These are phyloP conservation scores for Tokudaia muenninki DNA, from an alignment of 2,797 vertebrate genomes.

Conservation along the genomic window DNA sequence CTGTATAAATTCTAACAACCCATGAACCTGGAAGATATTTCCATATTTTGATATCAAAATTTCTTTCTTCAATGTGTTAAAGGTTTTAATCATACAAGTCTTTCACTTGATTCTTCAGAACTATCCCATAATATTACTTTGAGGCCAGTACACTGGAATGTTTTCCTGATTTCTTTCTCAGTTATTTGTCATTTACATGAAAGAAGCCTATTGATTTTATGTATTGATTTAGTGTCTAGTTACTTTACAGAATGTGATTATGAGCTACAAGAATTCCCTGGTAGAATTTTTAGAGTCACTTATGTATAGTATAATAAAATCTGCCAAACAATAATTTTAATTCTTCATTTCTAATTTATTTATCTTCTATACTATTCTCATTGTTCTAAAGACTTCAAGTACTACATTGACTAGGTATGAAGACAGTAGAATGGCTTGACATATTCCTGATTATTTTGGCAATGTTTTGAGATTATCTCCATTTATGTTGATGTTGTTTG, in stretches of 20 bases:
- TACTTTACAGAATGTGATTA: not conserved
- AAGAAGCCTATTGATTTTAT: not conserved
- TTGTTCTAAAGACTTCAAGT: too few relatives aligned
- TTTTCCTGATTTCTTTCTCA: not conserved
- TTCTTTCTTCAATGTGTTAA: too few relatives aligned
- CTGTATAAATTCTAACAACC: not conserved
- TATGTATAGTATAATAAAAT: too few relatives aligned
- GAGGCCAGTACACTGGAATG: not conserved
- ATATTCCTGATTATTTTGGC: not conserved
- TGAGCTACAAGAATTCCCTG: not conserved
- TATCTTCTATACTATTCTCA: too few relatives aligned
- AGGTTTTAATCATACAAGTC: too few relatives aligned
- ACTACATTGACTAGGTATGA: too few relatives aligned
- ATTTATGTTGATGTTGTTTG: not conserved
- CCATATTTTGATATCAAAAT: too few relatives aligned
- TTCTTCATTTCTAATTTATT: too few relatives aligned
- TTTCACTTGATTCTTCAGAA: not conserved
- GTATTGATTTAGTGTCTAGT: not conserved
- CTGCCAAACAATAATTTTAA: too few relatives aligned
- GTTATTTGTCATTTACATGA: not conserved
- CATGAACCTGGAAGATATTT: not conserved
- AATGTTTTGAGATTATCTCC: not conserved
- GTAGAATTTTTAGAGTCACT: too few relatives aligned
- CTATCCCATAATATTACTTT: not conserved
- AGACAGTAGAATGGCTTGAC: too few relatives aligned